Conservation (phyloP, 2,113 vertebrate species). For the Pelobates fuscus region DNA sequence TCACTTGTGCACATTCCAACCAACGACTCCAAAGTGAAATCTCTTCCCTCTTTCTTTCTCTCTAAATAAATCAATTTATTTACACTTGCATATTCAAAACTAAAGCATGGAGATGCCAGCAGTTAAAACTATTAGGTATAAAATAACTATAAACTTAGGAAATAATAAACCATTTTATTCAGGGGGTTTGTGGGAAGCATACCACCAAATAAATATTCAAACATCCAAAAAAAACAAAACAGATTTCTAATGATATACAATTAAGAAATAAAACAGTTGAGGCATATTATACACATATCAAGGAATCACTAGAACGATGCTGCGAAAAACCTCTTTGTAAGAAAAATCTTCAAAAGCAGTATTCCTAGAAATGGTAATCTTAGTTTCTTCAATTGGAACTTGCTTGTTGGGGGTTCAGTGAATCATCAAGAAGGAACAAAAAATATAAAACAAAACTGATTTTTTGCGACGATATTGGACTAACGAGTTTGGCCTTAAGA, state of each 20-base stretch:
- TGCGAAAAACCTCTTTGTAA: neutral
- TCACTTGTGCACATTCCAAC: constrained; percentile 35
- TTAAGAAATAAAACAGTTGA: constrained; percentile 22
- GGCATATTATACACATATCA: constrained; percentile 8
- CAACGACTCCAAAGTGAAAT: constrained; percentile 8
- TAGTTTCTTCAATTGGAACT: neutral
- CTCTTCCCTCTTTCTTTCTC: constrained; percentile 12
- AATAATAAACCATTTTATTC: constrained; percentile 45
- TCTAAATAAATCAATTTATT: constrained; percentile 30
- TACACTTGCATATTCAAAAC: constrained; percentile 23
- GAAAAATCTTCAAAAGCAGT: neutral
- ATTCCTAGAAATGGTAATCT: constrained; percentile 2
- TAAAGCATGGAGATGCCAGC: neutral
- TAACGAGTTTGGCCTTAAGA: constrained; percentile 13
- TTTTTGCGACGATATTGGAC: neutral
- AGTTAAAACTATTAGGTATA: constrained; percentile 22
- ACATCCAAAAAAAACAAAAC: constrained; percentile 24
- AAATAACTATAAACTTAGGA: constrained; percentile 43
- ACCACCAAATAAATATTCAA: constrained; percentile 37
- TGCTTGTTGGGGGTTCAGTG: constrained; percentile 5
- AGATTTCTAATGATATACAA: constrained; percentile 37
- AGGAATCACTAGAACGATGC: neutral
- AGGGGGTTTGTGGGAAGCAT: constrained; percentile 13
- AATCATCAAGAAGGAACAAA: constrained; percentile 7
- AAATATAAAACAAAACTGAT: neutral